Evolutionary conservation across 2,113 vertebrate genomes (phyloP).

Genomic region (Carassius carassius): DNA sequence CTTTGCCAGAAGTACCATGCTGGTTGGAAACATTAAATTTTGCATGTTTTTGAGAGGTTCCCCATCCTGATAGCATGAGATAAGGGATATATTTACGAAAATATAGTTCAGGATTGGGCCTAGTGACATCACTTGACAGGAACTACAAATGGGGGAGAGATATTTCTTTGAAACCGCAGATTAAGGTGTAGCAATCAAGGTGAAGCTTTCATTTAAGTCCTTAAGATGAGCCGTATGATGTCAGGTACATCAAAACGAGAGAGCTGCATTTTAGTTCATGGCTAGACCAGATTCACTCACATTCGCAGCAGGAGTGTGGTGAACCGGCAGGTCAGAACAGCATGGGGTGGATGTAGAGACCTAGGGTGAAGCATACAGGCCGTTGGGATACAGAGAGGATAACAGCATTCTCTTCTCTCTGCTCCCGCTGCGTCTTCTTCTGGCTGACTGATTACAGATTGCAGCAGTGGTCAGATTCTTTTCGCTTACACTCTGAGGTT

Average conservation of each 20-base stretch:
- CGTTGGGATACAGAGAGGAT: conserved; percentile 7
- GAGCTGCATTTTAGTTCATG: conserved; percentile 20
- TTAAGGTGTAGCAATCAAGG: not conserved
- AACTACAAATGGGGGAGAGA: not conserved
- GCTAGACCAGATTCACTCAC: conserved; percentile 23
- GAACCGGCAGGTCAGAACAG: conserved; percentile 1
- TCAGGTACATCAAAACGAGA: conserved; percentile 16
- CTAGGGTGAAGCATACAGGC: not conserved
- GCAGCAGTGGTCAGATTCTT: conserved; percentile 40
- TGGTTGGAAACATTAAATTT: not conserved
- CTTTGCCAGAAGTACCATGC: not conserved
- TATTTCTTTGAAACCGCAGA: not conserved
- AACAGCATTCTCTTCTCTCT: not conserved
- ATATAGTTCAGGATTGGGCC: conserved; percentile 33
- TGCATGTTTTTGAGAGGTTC: not conserved
- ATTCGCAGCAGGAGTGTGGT: conserved; percentile 9
- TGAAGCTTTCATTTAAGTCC: conserved; percentile 1
- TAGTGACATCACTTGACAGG: not conserved
- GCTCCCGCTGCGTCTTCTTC: conserved; percentile 39
- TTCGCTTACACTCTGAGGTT: conserved; percentile 14
- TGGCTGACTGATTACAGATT: conserved; percentile 49
- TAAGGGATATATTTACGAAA: conserved; percentile 45
- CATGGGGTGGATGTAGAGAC: conserved; percentile 33
- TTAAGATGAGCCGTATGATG: not conserved
- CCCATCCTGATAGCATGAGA: not conserved